Base-by-base conservation (phyloP, 2,113 vertebrate genomes). In the Notothenia rossii region DNA sequence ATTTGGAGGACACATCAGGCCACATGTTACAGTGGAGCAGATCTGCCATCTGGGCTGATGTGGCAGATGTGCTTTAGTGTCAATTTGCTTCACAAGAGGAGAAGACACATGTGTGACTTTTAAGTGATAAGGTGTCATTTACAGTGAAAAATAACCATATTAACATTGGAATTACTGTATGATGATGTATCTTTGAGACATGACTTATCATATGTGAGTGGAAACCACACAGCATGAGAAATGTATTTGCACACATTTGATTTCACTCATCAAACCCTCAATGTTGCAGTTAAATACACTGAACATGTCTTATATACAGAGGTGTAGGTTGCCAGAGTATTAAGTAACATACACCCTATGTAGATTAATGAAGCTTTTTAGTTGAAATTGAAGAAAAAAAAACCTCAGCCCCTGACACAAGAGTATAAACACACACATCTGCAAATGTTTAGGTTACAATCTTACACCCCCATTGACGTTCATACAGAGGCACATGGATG, bases 21-120 rank as follows among this genome's bases (percentile, higher is more conserved):
- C 68, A 71, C 71, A 72, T 86, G 79, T 86, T 75, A 69, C 60
- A 62, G 20, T 50, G 33, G 75, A 79, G 62, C 70, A 79, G 50
- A 83, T 81, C 64, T 72, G 75, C 29, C 51, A 55, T 82, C 74
- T 81, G 76, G 40, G 58, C 74, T 75, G 72, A 69, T 80, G 40
- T 55, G 54, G 78, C 72, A 77, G 51, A 77, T 77, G 46, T 81
- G 75, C 53, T 59, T 62, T 36, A 64, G 50, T 65, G 58, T 72
- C n/a, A 63, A 5, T 79, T 62, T 72, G 48, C 20, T 51, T 72
- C 36, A 72, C 45, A 79, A 77, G 18, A 48, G 36, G 29, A 33
- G 62, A 33, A 25, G 48, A 46, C 10, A 46, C 10, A 59, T 13
- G 17, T 76, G 11, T 14, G 46, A 50, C 40, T 64, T 36, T 45